Percentiles rank a stretch among this genome's conserved stretches.
Evolutionary conservation across 2,888 invertebrate genomes (phyloP).

Genomic region (Actias luna): DNA sequence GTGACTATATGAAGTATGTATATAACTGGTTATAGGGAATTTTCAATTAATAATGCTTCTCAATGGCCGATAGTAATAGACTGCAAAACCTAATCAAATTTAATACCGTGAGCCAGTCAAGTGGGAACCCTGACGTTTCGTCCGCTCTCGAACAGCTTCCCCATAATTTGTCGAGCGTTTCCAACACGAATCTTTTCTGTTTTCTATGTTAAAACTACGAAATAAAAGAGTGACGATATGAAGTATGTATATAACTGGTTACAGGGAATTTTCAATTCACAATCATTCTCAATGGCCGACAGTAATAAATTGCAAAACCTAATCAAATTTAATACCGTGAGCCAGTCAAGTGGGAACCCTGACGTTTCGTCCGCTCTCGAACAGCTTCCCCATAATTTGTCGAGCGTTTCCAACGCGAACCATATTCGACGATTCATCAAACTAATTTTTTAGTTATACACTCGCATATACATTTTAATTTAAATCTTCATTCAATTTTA

Average conservation of each 20-base stretch:
- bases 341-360: conserved; percentile 10
- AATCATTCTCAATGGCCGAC: background rate
- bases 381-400: conserved; percentile 7
- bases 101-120: conserved; percentile 10
- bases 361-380: background rate
- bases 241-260: too few relatives aligned
- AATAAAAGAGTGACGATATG: too few relatives aligned
- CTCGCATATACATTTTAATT: background rate
- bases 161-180: conserved; percentile 12
- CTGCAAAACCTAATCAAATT: conserved; percentile 9
- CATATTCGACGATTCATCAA: conserved; percentile 10
- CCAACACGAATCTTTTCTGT: too few relatives aligned
- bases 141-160: background rate
- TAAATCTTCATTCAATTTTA: background rate
- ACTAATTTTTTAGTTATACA: background rate
- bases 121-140: conserved; percentile 7
- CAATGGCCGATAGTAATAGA: background rate
- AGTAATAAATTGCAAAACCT: background rate
- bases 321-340: conserved; percentile 14
- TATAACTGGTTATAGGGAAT: too few relatives aligned
- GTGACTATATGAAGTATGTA: too few relatives aligned
- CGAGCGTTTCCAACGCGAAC: conserved; percentile 4
- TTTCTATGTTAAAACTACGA: too few relatives aligned
- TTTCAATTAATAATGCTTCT: background rate
- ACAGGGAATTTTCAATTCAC: background rate